Conservation (phyloP, 2,888 invertebrate genomes). For the Andrena bicolor region DNA sequence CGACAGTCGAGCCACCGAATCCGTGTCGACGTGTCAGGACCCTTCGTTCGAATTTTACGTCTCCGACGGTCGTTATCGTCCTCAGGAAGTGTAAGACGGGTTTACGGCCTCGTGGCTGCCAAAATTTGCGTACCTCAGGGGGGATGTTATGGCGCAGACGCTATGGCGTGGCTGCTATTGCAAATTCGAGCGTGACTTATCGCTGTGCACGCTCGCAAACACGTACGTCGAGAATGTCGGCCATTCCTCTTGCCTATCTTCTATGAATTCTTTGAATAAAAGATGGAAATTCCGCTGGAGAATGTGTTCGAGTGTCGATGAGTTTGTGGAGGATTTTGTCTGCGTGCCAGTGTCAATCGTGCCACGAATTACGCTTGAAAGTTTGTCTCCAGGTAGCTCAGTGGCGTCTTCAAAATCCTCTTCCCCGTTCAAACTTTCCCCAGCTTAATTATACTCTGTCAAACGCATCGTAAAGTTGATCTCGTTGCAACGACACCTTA, state of each 20-base stretch:
- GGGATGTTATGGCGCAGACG: not conserved
- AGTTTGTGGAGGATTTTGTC: not conserved
- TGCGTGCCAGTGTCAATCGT: not conserved
- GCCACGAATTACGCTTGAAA: not conserved
- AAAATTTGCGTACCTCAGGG: conserved; percentile 44
- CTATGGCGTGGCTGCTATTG: conserved; percentile 18
- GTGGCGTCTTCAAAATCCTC: too few species aligned
- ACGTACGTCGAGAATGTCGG: conserved; percentile 43
- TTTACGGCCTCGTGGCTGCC: conserved; percentile 35
- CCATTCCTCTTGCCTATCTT: conserved; percentile 17
- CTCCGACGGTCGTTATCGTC: not conserved
- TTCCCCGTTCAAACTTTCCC: not conserved
- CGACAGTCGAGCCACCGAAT: too few species aligned
- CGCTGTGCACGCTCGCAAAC: conserved; percentile 27
- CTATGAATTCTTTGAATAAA: not conserved
- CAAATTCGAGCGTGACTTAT: conserved; percentile 53
- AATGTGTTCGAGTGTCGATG: not conserved
- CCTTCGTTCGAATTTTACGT: not conserved
- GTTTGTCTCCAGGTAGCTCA: not conserved
- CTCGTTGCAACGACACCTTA: not conserved
- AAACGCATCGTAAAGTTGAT: not conserved
- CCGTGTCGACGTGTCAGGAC: too few species aligned
- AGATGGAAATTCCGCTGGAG: not conserved
- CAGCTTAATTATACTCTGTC: not conserved
- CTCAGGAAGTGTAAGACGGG: conserved; percentile 6